Evolutionary conservation across 2,797 vertebrate genomes (phyloP), one percentile per base, ranked within the genome.

Genomic region (Parambassis ranga): DNA sequence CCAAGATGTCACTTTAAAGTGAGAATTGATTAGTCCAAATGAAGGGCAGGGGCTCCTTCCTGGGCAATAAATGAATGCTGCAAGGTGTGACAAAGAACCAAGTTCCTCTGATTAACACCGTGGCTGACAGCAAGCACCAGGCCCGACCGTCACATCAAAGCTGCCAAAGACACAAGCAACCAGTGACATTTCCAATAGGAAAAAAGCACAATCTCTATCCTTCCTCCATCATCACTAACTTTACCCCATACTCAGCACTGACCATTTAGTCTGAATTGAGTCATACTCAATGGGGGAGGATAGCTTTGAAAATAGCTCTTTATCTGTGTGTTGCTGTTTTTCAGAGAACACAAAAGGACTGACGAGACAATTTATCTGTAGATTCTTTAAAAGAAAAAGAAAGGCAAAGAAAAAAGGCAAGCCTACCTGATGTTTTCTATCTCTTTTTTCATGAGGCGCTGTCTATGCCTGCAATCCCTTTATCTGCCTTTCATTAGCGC

Each of bases 401-500:
- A 95, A 94, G 89, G 92, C 92, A 89, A 88, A 91, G 88, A 91
- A 94, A 93, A 94, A 93, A 92, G 91, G 86, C 88, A 72, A 92
- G 92, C 91, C 92, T 84, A 87, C 77, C 87, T 88, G 93, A 92
- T 95, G 92, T 86, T 82, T 80, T 83, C 55, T 72, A 50, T 51
- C 56, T 55, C 22, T 69, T 42, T 69, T 93, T 91, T 22, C 70
- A 67, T 36, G 57, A 91, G 92, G 90, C 90, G 85, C 93, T 94
- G 92, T 92, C 94, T 94, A 94, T 91, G 93, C 89, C 89, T 87
- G 88, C 91, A 82, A 92, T 94, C 93, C 94, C 95, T 98, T 98
- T 96, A 96, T 99, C 95, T 98, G 94, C 92, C 94, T 97, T 98
- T 98, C 95, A 98, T 98, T 98, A 96, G 93, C 88, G 92, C 93